phyloP scores from a whole-genome alignment of 2,888 invertebrate species.

The Agrilus mali region DNA sequence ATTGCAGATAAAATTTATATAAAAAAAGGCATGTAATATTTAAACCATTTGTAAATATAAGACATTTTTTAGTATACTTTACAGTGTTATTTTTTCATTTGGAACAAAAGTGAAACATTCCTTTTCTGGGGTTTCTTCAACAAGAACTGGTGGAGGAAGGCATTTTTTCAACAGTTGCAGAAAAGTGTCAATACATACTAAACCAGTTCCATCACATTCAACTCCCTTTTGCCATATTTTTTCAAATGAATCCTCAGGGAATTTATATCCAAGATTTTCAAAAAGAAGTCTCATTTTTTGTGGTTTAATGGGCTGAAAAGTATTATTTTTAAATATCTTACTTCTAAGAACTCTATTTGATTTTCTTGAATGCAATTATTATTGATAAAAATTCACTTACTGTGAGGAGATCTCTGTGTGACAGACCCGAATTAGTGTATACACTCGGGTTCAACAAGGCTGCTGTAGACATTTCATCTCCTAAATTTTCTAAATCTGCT shows the following conservation, averaged over 20 bases:
- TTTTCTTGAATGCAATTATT: too few relatives aligned
- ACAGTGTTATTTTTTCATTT: not conserved
- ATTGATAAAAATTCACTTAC: too few relatives aligned
- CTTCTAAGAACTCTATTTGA: too few relatives aligned
- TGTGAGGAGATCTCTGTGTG: conserved; percentile 31
- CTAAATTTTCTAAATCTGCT: conserved; percentile 25
- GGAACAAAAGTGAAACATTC: conserved; percentile 19
- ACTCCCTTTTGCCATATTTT: conserved; percentile 39
- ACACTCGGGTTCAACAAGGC: conserved; percentile 33
- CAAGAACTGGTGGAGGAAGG: conserved; percentile 38
- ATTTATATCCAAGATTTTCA: conserved; percentile 38
- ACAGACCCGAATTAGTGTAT: conserved; percentile 32
- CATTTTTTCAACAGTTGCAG: conserved; percentile 22
- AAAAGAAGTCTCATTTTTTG: conserved; percentile 36
- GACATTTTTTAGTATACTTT: not conserved
- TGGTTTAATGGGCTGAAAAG: conserved; percentile 24
- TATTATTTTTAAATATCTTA: too few relatives aligned
- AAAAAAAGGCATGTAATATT: not conserved
- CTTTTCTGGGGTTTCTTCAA: conserved; percentile 59
- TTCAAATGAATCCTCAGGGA: conserved; percentile 38
- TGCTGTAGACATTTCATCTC: conserved; percentile 26
- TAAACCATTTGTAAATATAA: not conserved
- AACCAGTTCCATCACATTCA: conserved; percentile 37
- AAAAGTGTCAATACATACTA: conserved; percentile 44
- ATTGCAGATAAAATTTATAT: not conserved